Evolutionary conservation across 2,797 vertebrate species (phyloP).

Genomic region (Mormyrops attenuatus): DNA sequence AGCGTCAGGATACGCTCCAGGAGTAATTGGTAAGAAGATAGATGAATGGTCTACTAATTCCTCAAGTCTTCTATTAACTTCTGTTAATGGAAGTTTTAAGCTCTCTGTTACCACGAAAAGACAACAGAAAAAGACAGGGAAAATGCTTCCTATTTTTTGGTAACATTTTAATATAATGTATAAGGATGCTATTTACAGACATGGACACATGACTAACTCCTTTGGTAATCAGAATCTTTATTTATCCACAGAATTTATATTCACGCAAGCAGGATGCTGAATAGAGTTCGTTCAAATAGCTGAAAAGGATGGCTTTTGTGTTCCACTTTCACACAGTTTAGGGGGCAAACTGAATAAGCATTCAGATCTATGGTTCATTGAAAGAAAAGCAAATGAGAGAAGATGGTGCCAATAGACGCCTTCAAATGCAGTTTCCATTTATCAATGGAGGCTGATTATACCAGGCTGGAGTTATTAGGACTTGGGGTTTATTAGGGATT

Average conservation of each 20-base stretch:
- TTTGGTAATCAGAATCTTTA: constrained; percentile 1
- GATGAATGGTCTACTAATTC: background rate
- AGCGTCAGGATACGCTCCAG: background rate
- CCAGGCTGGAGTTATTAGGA: constrained; percentile 1
- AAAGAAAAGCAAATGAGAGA: background rate
- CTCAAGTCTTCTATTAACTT: background rate
- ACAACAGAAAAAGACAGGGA: background rate
- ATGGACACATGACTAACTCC: background rate
- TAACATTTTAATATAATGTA: background rate
- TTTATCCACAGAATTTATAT: background rate
- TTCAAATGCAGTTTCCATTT: background rate
- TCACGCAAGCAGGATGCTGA: background rate
- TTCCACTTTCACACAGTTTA: background rate
- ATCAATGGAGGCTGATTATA: background rate
- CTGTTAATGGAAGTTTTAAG: background rate
- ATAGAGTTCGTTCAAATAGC: background rate
- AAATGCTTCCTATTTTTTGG: background rate
- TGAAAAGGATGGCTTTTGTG: background rate
- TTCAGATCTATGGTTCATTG: background rate
- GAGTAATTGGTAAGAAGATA: background rate
- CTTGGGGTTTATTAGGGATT: background rate
- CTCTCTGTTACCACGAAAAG: background rate
- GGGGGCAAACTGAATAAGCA: constrained; percentile 1
- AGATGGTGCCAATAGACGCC: background rate
- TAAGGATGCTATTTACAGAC: background rate